Evolutionary conservation across 2,797 vertebrate species (phyloP).

Genomic region (Micromesistius poutassou): DNA sequence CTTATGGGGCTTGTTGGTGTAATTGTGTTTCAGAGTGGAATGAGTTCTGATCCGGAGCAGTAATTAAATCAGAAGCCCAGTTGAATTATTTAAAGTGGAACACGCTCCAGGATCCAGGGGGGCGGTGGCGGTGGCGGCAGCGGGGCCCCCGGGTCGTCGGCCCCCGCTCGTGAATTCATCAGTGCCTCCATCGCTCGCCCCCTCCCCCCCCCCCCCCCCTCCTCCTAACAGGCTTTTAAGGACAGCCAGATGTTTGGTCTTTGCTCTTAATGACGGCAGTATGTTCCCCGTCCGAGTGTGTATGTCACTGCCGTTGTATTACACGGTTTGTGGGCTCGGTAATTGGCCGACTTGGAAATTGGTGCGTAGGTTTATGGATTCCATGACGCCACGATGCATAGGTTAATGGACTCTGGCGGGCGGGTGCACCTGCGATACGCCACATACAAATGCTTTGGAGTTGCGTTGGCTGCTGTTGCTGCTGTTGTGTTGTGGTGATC

Average conservation of each 20-base stretch:
- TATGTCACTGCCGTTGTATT: neutral
- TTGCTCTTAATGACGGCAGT: neutral
- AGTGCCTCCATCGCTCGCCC: slow-evolving; percentile 28
- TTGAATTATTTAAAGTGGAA: slow-evolving; percentile 46
- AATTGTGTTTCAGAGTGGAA: slow-evolving; percentile 66
- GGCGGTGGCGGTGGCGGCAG: slow-evolving; percentile 26
- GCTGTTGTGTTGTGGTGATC: neutral
- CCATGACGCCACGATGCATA: neutral
- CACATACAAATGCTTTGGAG: neutral
- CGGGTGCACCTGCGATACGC: neutral
- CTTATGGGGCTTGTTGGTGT: slow-evolving; percentile 54
- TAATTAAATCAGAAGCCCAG: slow-evolving; percentile 66
- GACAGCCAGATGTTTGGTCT: neutral
- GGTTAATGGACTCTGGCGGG: neutral
- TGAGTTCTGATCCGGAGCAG: slow-evolving; percentile 58
- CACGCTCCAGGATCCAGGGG: slow-evolving; percentile 23
- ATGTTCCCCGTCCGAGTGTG: neutral
- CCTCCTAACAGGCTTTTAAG: slow-evolving; percentile 16
- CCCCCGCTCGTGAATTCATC: slow-evolving; percentile 18
- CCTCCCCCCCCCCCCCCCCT: too few relatives aligned
- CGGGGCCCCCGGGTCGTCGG: slow-evolving; percentile 7
- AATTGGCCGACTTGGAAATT: neutral
- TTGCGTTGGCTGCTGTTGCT: neutral
- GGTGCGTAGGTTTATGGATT: neutral
- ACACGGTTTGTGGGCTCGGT: neutral